Base-by-base conservation (phyloP, 2,113 vertebrate species). In the Gavialis gangeticus region DNA sequence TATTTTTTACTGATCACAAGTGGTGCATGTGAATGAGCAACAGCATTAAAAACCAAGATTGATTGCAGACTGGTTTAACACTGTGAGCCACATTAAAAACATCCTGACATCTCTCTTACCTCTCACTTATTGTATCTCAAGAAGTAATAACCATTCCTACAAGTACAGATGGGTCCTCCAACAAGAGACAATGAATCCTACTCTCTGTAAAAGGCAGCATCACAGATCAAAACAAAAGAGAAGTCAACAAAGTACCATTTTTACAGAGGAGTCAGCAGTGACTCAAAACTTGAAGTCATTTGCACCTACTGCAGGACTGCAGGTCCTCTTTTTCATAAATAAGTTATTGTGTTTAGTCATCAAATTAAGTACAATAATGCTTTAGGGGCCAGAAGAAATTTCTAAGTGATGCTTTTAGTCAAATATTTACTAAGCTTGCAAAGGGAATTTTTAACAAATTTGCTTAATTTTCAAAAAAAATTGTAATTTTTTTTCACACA, bases 81-180 rank as follows among this genome's bases (percentile, higher is more conserved):
- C 13, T 67, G 85, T 12, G 71, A 93, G 80, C 54, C 4, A 59
- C 78, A 77, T 85, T 87, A 82, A 89, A 87, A 96, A 8, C 59
- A 93, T 85, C 37, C 56, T 90, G 34, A 66, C 90, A 89, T 79
- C 57, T 89, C 91, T 87, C 75, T 60, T 66, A 80, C 54, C 73
- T 86, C 19, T 95, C 59, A 67, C 94, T 92, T 96, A 73, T 60
- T 94, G 19, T 88, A 87, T 81, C 59, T 92, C 87, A 87, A 82
- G 84, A 89, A 86, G 79, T 82, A 93, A 76, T 34, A 90, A 76
- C 79, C 85, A 80, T 34, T 91, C 66, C 94, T 93, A 93, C 79
- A 95, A 93, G 90, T 69, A 93, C 25, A 95, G 56, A 89, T n/a
- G 63, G 60, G 54, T 78, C 19, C 58, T 95, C 79, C 62, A 91